Percentiles rank a stretch among this genome's conserved stretches.
Evolutionary conservation across 2,797 vertebrate species (phyloP).

Genomic region (Mus caroli): DNA sequence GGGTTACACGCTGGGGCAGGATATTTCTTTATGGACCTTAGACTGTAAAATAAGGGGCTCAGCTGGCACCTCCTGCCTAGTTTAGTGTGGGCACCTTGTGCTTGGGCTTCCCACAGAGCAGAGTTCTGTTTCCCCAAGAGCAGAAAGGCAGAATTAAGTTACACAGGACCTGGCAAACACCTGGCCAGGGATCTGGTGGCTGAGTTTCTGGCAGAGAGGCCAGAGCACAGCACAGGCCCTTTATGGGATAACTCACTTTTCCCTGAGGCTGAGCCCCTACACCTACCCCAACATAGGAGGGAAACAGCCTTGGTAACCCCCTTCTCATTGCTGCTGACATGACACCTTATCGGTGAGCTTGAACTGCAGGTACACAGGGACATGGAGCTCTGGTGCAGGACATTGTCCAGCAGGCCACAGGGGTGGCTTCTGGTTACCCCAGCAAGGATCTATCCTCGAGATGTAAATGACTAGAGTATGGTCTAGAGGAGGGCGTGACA

Average conservation of each 20-base stretch:
- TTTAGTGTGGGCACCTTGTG: neutral
- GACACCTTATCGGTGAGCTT: neutral
- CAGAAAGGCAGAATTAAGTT: neutral
- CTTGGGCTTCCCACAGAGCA: neutral
- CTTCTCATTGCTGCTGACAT: neutral
- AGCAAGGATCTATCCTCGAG: neutral
- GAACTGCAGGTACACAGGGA: neutral
- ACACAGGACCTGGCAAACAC: neutral
- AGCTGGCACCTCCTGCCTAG: neutral
- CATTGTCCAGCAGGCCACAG: neutral
- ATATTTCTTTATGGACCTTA: neutral
- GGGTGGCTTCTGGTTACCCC: neutral
- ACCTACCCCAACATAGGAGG: neutral
- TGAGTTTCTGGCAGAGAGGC: neutral
- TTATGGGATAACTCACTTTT: neutral
- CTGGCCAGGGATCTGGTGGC: neutral
- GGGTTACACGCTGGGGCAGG: neutral
- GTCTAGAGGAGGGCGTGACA: neutral
- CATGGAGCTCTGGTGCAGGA: neutral
- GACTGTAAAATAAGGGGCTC: neutral
- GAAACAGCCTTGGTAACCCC: fast-evolving
- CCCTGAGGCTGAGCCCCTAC: neutral
- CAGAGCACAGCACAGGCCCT: neutral
- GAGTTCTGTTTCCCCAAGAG: neutral
- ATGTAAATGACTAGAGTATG: neutral